Evolutionary conservation across 1,140 invertebrate genomes (phyloP), one percentile per base, ranked within the genome.

Genomic region (Sitophilus oryzae): DNA sequence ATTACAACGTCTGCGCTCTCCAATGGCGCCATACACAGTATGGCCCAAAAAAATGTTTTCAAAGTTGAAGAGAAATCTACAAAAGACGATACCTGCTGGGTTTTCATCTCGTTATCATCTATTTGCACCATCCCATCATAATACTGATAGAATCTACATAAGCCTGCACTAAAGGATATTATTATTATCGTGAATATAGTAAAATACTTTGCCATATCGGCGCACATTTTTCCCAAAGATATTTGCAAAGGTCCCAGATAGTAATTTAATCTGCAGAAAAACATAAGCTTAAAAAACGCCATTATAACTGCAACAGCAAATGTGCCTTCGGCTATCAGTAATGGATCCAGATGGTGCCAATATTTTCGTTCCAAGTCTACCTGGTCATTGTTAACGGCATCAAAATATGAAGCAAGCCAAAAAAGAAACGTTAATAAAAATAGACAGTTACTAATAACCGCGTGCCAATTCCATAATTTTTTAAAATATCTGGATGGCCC

Each of bases 271-370:
- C 80, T 76, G 43, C 74, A 80, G 42, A 81, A 70, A 45, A 78
- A 73, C 55, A 82, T 63, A 2, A 84, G 62, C 59, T 76, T 74
- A 44, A 79, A 74, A 56, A 72, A 86, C 22, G 83, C 81, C 75
- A 88, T 83, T 44, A 88, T 84, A 35, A 84, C 84, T 6, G 83
- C 85, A 1, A 85, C 69, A 8, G 83, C 81, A 67, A 86, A 88
- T 18, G 85, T 74, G 14, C 83, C 83, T 70, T 89, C 86, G 6
- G 81, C 80, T 4, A 89, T 76, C 15, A 88, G 70, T 9, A 83
- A 80, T 3, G 85, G 83, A 68, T 89, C 84, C 47, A 80, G 75
- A 45, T 78, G 75, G 60, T 83, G 75, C 86, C 86, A 89, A 55
- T 82, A 79, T 61, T 84, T 82, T 34, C 85, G 70, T 60, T 81